A percentile compares a stretch with the other conserved stretches of the same genome.
Evolutionary conservation across 2,113 vertebrate species (phyloP).

Genomic region (Corapipo altera): DNA sequence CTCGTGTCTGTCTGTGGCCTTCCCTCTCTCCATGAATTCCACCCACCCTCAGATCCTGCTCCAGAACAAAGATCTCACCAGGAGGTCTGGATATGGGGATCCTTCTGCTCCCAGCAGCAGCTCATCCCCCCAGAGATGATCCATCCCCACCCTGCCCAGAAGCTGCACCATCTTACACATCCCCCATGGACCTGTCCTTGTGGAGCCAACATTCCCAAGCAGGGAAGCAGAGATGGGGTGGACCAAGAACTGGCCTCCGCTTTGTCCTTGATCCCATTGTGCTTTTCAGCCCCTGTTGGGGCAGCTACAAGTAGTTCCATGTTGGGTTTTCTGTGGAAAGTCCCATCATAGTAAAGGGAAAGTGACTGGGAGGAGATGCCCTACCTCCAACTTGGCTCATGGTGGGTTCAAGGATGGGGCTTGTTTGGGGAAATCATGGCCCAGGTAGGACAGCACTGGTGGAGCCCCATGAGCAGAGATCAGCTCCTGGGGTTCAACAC

Average conservation of each 20-base stretch:
- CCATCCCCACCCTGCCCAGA: neutral
- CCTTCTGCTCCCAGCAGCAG: neutral
- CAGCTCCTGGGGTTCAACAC: neutral
- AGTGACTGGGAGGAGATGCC: neutral
- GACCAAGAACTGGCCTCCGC: neutral
- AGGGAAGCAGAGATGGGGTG: neutral
- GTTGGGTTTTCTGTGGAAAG: neutral
- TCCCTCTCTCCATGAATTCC: rapidly evolving
- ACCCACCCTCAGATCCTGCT: neutral
- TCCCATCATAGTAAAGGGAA: neutral
- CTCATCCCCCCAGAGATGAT: neutral
- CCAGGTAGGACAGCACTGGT: neutral
- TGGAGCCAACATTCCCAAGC: rapidly evolving
- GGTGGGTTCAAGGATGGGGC: neutral
- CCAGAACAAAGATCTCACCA: neutral
- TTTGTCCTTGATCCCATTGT: rapidly evolving
- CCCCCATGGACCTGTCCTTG: neutral
- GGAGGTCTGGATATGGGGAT: neutral
- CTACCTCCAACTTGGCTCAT: neutral
- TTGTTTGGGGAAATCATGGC: neutral
- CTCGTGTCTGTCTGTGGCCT: rapidly evolving
- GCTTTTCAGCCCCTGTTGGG: neutral
- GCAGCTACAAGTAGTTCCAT: neutral
- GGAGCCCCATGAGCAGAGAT: rapidly evolving
- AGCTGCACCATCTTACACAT: rapidly evolving